A percentile compares a stretch with the other conserved stretches of the same genome.
Evolutionary conservation across 2,113 vertebrate species (phyloP).

Genomic region (Corydoras sp.): DNA sequence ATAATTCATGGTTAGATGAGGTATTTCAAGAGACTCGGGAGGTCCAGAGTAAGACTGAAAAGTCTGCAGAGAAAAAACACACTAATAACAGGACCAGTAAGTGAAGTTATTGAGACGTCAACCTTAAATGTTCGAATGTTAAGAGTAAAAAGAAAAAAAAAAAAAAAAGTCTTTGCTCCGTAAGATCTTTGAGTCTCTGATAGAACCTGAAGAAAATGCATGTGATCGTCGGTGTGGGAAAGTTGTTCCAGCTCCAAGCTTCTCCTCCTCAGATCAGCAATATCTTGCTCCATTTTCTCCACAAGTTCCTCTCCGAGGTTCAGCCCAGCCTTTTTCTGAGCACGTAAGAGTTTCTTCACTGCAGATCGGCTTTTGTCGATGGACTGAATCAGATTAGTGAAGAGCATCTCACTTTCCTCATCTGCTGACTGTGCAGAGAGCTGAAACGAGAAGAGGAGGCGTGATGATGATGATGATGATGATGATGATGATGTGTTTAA

Average conservation of each 20-base stretch:
- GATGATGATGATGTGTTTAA: neutral
- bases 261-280: constrained; percentile 33
- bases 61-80: neutral
- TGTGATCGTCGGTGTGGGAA: constrained; percentile 30
- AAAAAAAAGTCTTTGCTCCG: neutral
- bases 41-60: constrained; percentile 5
- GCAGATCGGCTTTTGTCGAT: constrained; percentile 16
- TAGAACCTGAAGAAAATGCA: constrained; percentile 29
- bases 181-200: neutral
- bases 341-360: constrained; percentile 30
- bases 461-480: neutral
- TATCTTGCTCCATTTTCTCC: constrained; percentile 18
- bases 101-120: neutral
- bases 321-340: constrained; percentile 9
- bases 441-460: constrained; percentile 7
- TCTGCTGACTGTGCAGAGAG: constrained; percentile 31
- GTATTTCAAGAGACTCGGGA: neutral
- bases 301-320: neutral
- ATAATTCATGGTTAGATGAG: neutral
- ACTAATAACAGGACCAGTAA: neutral
- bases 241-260: constrained; percentile 28
- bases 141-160: too few relatives aligned
- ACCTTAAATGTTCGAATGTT: too few relatives aligned
- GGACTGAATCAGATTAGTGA: constrained; percentile 18
- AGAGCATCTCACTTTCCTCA: constrained; percentile 28